Percentiles rank a stretch among this genome's conserved stretches.
Evolutionary conservation across 1,140 invertebrate genomes (phyloP).

Genomic region (Drosophila tristis): DNA sequence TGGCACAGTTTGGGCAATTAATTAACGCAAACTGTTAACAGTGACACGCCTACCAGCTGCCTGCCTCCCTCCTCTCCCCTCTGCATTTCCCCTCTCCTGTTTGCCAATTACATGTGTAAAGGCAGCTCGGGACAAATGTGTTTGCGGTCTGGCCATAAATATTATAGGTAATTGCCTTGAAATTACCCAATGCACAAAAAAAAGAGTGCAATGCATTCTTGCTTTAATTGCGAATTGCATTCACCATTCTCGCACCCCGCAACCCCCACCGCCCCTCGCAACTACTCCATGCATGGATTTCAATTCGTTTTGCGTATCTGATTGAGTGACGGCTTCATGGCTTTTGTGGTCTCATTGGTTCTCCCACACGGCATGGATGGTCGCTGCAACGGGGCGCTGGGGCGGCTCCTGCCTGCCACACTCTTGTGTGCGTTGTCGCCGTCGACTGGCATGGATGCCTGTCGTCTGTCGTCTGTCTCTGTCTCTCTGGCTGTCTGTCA

Average conservation of each 20-base stretch:
- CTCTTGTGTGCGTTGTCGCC: too few species aligned
- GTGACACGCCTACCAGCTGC: constrained; percentile 19
- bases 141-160: constrained; percentile 68
- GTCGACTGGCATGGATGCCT: not conserved
- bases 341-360: constrained; percentile 29
- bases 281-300: constrained; percentile 26
- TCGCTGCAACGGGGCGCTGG: too few species aligned
- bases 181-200: constrained; percentile 36
- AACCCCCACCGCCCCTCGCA: not conserved
- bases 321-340: constrained; percentile 67
- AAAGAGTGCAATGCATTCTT: constrained; percentile 24
- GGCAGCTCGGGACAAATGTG: constrained; percentile 56
- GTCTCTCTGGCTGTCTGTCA: not conserved
- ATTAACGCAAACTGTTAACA: constrained; percentile 46
- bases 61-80: not conserved
- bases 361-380: not conserved
- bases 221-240: constrained; percentile 64
- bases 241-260: not conserved
- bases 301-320: constrained; percentile 60
- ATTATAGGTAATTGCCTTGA: constrained; percentile 63
- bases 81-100: constrained; percentile 7
- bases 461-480: not conserved
- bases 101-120: constrained; percentile 56
- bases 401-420: not conserved
- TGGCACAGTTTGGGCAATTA: constrained; percentile 54